Evolutionary conservation across 2,888 invertebrate genomes (phyloP).

Genomic region (Apamea anceps): DNA sequence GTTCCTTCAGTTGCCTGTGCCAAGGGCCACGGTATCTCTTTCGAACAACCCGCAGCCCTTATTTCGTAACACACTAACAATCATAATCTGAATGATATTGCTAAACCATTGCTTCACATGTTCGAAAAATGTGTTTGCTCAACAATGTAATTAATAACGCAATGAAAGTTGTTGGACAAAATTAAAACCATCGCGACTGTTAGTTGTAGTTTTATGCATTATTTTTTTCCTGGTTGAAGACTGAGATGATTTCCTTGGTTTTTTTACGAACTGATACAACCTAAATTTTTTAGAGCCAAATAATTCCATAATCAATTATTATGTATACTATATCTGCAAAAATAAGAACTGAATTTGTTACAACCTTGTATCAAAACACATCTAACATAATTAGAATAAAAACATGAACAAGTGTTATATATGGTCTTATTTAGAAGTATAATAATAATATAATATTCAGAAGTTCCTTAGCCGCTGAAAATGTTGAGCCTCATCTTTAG

Average conservation of each 20-base stretch:
- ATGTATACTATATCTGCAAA: not conserved
- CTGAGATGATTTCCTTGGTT: too few species aligned
- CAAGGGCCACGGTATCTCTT: too few species aligned
- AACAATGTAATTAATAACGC: too few species aligned
- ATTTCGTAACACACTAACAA: not conserved
- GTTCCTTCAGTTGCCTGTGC: too few species aligned
- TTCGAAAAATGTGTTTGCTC: too few species aligned
- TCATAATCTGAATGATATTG: too few species aligned
- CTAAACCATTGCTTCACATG: too few species aligned
- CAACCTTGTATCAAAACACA: too few species aligned
- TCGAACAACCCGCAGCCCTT: too few species aligned
- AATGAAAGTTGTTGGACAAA: too few species aligned
- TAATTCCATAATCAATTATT: not conserved
- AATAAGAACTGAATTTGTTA: not conserved
- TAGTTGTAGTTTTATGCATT: not conserved
- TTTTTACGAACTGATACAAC: not conserved
- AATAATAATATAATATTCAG: slow-evolving; percentile 1
- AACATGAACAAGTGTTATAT: not conserved
- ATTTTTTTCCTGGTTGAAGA: not conserved
- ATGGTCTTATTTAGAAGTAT: too few species aligned
- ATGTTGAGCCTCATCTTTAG: not conserved
- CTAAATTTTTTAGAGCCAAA: not conserved
- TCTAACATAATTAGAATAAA: not conserved
- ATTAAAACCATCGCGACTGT: too few species aligned
- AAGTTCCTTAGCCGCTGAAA: not conserved